phyloP scores from a whole-genome alignment of 2,888 invertebrate genomes.

The Oscheius sp. region DNA sequence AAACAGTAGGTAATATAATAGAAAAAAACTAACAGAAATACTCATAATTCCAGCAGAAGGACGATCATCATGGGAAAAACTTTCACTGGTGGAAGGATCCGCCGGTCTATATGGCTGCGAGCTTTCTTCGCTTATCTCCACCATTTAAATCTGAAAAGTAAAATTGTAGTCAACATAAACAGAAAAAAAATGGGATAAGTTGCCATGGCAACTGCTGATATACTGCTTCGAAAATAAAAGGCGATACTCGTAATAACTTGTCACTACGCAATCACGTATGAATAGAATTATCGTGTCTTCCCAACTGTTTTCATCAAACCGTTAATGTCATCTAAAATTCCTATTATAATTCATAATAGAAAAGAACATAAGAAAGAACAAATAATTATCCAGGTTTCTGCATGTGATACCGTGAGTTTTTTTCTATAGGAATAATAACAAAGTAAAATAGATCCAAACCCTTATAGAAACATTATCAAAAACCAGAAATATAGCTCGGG shows the following conservation, averaged over 20 bases:
- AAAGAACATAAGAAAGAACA: background rate
- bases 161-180: too few species aligned
- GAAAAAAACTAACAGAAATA: constrained; percentile 7
- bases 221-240: too few species aligned
- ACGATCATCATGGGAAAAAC: background rate
- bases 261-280: too few species aligned
- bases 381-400: background rate
- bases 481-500: constrained; percentile 29
- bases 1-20: background rate
- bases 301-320: too few species aligned
- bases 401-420: constrained; percentile 13
- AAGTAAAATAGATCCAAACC: constrained; percentile 7
- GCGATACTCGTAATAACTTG: too few species aligned
- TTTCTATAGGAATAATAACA: background rate
- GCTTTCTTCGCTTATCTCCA: constrained; percentile 59
- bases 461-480: background rate
- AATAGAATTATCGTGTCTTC: too few species aligned
- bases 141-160: too few species aligned
- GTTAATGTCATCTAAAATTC: constrained; percentile 3
- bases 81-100: constrained; percentile 10
- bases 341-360: constrained; percentile 16
- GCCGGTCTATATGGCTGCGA: constrained; percentile 33
- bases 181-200: too few species aligned
- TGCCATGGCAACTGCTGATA: too few species aligned
- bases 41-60: background rate